These are phyloP conservation scores for Bubo blakistoni DNA, from an alignment of 2,113 vertebrate genomes.

Conservation along the genomic window DNA sequence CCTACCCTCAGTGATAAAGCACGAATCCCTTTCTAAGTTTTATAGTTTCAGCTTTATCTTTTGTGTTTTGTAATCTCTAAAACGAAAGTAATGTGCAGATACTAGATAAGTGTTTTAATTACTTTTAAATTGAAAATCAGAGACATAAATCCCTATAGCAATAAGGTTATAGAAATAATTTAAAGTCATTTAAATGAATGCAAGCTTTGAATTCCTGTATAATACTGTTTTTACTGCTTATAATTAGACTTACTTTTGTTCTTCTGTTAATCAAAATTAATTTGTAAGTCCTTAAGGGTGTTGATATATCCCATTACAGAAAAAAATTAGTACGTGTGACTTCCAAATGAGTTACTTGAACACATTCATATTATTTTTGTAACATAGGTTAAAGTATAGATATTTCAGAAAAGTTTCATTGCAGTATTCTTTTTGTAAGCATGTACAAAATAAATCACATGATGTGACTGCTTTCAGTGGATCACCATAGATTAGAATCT, in stretches of 20 bases:
- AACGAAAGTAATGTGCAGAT: neutral
- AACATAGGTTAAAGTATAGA: neutral
- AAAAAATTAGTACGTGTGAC: neutral
- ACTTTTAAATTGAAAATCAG: constrained; percentile 58
- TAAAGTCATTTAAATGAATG: constrained; percentile 57
- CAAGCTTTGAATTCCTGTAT: constrained; percentile 18
- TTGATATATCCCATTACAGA: neutral
- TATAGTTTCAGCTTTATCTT: neutral
- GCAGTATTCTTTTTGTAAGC: neutral
- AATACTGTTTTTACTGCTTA: neutral
- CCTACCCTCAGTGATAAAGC: neutral
- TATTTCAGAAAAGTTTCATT: neutral
- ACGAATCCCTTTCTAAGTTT: neutral
- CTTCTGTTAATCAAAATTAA: constrained; percentile 55
- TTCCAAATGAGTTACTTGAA: neutral
- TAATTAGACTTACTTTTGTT: constrained; percentile 57
- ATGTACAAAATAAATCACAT: neutral
- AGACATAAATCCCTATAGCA: constrained; percentile 31
- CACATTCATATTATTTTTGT: neutral
- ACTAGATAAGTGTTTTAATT: constrained; percentile 59
- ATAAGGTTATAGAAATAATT: constrained; percentile 50
- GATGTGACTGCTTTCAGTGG: neutral
- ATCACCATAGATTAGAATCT: neutral
- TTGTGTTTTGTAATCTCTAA: constrained; percentile 10
- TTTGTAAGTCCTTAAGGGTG: constrained; percentile 23